phyloP scores from a whole-genome alignment of 2,888 invertebrate species.

The Xiphydria camelus region DNA sequence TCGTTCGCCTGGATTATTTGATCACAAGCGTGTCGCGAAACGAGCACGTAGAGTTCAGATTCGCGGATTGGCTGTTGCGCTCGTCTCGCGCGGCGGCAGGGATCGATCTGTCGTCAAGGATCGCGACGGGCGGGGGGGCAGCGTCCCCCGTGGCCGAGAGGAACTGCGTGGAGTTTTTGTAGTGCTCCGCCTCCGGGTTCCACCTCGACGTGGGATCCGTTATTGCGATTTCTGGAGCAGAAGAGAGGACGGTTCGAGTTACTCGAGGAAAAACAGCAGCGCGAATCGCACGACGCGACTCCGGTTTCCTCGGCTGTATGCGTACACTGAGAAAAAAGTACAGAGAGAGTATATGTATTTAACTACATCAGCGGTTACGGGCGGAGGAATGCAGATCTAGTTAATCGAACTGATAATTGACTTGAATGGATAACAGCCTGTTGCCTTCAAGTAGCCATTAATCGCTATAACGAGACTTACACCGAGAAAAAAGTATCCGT shows the following conservation, averaged over 20 bases:
- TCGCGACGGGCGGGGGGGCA: neutral
- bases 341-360: no score
- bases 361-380: neutral
- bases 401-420: neutral
- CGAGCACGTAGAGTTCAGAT: neutral
- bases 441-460: no score
- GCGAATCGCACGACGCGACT: no score
- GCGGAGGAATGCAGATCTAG: neutral
- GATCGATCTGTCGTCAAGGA: slow-evolving; percentile 17
- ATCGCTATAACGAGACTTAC: no score
- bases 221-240: slow-evolving; percentile 13
- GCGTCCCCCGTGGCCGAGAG: slow-evolving; percentile 15
- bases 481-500: no score
- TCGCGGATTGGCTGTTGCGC: neutral
- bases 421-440: no score
- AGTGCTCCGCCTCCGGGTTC: slow-evolving; percentile 15
- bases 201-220: slow-evolving; percentile 13
- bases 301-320: no score
- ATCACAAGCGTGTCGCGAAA: no score
- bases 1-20: neutral
- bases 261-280: no score
- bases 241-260: no score
- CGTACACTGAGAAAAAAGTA: no score
- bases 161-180: slow-evolving; percentile 16
- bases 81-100: neutral